Conservation (phyloP, 1,140 invertebrate genomes). For the Hycleus phaleratus region DNA sequence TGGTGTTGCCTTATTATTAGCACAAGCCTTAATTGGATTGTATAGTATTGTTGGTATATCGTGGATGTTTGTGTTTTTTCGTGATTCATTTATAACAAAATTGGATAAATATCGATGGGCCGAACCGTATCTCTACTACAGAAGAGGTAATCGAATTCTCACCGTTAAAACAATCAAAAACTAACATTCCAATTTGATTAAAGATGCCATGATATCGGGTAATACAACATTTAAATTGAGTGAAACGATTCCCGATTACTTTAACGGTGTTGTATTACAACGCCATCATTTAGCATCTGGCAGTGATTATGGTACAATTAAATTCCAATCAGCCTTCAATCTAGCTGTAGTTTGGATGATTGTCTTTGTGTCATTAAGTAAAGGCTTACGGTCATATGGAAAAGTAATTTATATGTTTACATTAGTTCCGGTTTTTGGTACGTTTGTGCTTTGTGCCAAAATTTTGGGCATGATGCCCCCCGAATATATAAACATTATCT, state of each 20-base stretch:
- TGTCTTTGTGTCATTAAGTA: constrained; percentile 80
- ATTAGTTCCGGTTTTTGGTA: constrained; percentile 63
- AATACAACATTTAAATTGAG: constrained; percentile 54
- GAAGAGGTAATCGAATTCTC: constrained; percentile 47
- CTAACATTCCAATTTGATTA: constrained; percentile 11
- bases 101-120: constrained; percentile 77
- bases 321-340: constrained; percentile 84
- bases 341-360: constrained; percentile 85
- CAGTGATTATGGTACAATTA: constrained; percentile 58
- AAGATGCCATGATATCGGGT: constrained; percentile 28
- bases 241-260: constrained; percentile 75
- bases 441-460: constrained; percentile 64
- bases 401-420: constrained; percentile 73
- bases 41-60: constrained; percentile 81
- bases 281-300: constrained; percentile 55
- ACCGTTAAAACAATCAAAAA: not conserved
- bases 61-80: constrained; percentile 83
- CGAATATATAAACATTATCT: constrained; percentile 56
- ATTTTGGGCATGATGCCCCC: constrained; percentile 61
- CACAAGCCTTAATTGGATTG: constrained; percentile 73
- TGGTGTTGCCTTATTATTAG: constrained; percentile 70
- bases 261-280: constrained; percentile 73
- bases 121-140: constrained; percentile 57
- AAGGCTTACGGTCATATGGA: constrained; percentile 78
- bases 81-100: constrained; percentile 81